phyloP scores from a whole-genome alignment of 2,888 invertebrate genomes.

The Noctua fimbriata region DNA sequence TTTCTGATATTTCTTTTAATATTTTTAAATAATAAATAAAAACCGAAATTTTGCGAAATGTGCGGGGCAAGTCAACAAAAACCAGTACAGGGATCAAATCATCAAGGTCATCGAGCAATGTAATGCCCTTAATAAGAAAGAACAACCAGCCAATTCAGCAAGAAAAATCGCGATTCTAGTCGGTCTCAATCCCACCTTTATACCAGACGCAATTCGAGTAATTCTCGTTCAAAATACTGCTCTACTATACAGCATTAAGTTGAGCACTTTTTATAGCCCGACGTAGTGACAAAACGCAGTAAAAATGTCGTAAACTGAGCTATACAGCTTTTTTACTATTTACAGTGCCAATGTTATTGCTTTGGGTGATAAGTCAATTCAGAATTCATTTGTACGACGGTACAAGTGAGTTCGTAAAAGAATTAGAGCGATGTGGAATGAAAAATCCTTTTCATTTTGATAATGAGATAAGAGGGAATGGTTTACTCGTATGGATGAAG shows the following conservation, averaged over 20 bases:
- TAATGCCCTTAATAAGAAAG: no score
- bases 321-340: constrained; percentile 73
- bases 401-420: constrained; percentile 46
- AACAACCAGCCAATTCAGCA: not conserved
- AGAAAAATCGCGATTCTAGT: no score
- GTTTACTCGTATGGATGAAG: not conserved
- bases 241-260: constrained; percentile 63
- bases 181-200: not conserved
- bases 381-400: constrained; percentile 57
- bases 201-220: constrained; percentile 15
- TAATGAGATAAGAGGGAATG: not conserved
- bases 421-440: constrained; percentile 14
- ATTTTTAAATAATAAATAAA: no score
- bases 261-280: constrained; percentile 73
- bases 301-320: constrained; percentile 78
- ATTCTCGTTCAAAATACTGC: constrained; percentile 52
- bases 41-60: no score
- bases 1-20: no score
- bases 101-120: no score
- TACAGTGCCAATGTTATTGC: constrained; percentile 74
- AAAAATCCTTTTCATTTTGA: not conserved
- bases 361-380: constrained; percentile 62
- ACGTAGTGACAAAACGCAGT: constrained; percentile 70
- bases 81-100: no score
- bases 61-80: no score